Evolutionary conservation across 2,888 invertebrate genomes (phyloP).

Genomic region (Cheilosia soror): DNA sequence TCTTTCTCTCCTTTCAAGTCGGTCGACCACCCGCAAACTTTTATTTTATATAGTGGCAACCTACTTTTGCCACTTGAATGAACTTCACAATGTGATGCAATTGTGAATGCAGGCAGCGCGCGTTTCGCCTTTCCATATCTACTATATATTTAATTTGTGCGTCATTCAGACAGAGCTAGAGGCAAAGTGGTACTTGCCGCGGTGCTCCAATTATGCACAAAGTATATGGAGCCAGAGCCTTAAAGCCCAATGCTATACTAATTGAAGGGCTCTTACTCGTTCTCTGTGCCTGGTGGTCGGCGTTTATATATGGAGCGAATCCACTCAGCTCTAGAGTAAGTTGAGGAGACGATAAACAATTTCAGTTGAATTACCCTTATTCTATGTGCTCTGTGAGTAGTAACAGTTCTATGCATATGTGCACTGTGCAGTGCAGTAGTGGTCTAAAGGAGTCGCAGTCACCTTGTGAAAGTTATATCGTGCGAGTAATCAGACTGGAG

Average conservation of each 20-base stretch:
- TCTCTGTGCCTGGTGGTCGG: constrained; percentile 17
- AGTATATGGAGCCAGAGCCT: constrained; percentile 44
- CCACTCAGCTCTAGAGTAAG: constrained; percentile 22
- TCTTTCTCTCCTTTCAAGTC: neutral
- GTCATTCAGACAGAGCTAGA: constrained; percentile 44
- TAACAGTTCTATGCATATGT: neutral
- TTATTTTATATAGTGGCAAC: constrained; percentile 52
- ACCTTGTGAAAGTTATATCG: constrained; percentile 45
- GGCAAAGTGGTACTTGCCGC: constrained; percentile 29
- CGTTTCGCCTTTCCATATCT: constrained; percentile 27
- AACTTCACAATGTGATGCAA: constrained; percentile 70
- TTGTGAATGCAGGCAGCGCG: constrained; percentile 12
- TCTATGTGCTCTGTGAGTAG: neutral
- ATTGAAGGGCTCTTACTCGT: constrained; percentile 53
- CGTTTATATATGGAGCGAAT: constrained; percentile 33
- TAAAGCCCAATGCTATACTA: constrained; percentile 47
- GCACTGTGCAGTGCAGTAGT: neutral
- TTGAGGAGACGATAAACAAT: constrained; percentile 41
- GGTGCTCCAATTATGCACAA: constrained; percentile 63
- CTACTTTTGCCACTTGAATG: constrained; percentile 70
- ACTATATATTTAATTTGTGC: constrained; percentile 21
- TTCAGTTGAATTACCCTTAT: constrained; percentile 21
- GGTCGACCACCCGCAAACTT: constrained; percentile 3
- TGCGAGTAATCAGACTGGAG: constrained; percentile 46
- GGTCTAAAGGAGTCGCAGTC: neutral